Evolutionary conservation across 2,888 invertebrate species (phyloP).

Genomic region (Smittia aterrima): DNA sequence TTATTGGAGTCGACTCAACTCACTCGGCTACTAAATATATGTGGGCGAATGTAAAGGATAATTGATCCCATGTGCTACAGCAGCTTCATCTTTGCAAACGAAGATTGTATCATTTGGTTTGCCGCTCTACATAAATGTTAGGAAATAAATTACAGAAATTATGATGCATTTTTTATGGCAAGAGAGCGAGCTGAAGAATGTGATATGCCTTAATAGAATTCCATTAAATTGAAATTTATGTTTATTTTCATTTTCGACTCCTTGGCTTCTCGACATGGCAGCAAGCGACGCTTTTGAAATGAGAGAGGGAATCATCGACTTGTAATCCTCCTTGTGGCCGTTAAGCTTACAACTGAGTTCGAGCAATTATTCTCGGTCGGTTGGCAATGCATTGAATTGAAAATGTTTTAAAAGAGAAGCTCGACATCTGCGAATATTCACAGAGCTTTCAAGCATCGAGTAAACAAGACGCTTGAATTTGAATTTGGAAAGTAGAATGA

Average conservation of each 20-base stretch:
- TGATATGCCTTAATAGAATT: slow-evolving; percentile 34
- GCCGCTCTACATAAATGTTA: slow-evolving; percentile 23
- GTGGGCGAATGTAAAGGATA: not conserved
- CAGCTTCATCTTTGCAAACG: slow-evolving; percentile 35
- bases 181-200: not conserved
- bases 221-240: slow-evolving; percentile 41
- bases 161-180: slow-evolving; percentile 39
- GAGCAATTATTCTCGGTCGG: not conserved
- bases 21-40: not conserved
- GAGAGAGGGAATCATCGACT: not conserved
- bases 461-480: too few relatives aligned
- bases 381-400: not conserved
- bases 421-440: not conserved
- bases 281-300: too few relatives aligned
- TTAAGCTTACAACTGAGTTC: slow-evolving; percentile 33
- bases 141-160: slow-evolving; percentile 37
- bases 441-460: not conserved
- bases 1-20: slow-evolving; percentile 16
- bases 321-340: not conserved
- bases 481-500: too few relatives aligned
- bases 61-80: slow-evolving; percentile 42
- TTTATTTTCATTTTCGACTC: slow-evolving; percentile 35
- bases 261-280: not conserved
- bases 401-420: not conserved
- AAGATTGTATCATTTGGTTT: slow-evolving; percentile 21